Percentiles rank a stretch among this genome's conserved stretches.
Evolutionary conservation across 2,113 vertebrate genomes (phyloP).

Genomic region (Tragulus kanchil): DNA sequence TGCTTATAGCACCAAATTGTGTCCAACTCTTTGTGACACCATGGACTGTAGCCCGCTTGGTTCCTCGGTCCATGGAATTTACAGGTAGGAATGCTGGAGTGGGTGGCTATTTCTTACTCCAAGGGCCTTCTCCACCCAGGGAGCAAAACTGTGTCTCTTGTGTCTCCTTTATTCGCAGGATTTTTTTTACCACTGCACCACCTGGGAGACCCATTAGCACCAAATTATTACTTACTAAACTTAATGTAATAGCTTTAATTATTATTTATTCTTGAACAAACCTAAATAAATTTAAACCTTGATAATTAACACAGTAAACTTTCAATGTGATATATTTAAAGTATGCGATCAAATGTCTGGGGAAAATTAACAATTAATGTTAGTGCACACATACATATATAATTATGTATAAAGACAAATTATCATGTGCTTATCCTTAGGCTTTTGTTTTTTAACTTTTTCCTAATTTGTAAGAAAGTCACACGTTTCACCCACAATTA

Average conservation of each 20-base stretch:
- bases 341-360: background rate
- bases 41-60: background rate
- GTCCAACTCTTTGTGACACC: background rate
- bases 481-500: background rate
- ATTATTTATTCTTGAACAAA: background rate
- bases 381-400: too few relatives aligned
- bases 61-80: background rate
- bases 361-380: background rate
- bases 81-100: background rate
- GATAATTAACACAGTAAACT: background rate
- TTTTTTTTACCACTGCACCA: background rate
- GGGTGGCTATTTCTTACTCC: background rate
- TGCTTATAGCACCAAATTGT: background rate
- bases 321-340: background rate
- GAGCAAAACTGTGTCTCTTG: background rate
- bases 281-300: background rate
- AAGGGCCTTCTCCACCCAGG: background rate
- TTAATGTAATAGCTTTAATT: background rate
- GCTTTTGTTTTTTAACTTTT: too few relatives aligned
- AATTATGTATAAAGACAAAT: background rate
- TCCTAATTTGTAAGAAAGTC: too few relatives aligned
- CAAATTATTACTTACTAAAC: background rate
- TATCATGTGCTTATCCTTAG: background rate
- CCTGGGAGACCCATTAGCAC: background rate
- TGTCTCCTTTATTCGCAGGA: background rate